Base-by-base conservation (phyloP, 2,797 vertebrate genomes). In the Buphagus erythrorhynchus region DNA sequence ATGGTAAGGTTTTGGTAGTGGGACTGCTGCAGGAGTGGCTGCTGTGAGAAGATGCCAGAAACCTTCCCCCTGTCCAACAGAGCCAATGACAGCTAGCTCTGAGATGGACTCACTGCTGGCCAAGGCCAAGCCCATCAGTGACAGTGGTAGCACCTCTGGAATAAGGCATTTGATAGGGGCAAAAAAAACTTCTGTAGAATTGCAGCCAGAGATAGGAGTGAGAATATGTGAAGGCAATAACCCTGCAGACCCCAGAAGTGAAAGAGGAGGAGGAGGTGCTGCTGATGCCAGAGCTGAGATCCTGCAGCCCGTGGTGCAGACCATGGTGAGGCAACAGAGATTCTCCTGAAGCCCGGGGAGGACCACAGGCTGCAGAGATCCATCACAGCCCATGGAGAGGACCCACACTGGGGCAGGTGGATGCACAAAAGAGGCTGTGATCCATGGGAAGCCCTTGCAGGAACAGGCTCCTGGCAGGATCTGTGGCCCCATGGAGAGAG, bases 41-140 rank as follows among this genome's bases (percentile, higher is more conserved):
- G 55, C 55, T 82, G 55, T 55, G 55, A 62, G 48, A 36, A 62
- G 35, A 11, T 28, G 22, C 31, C 26, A 28, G 69, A 55, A 88
- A 36, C 8, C 5, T 36, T 17, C 16, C 11, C 14, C 5, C 1
- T 4, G 9, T 49, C 28, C 0, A 1, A n/a, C 26, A 61, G 26
- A 49, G 42, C 16, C 31, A 48, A 3, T 5, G 13, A 20, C 16
- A 75, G 36, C 11, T 8, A 42, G 35, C 16, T 88, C 35, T 52
- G 33, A 36, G 55, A 21, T 7, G 9, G 22, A 55, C 22, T 11
- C 19, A 10, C 62, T 62, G 71, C 62, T 62, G 48, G 19, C 35
- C 62, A 48, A 35, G 18, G 11, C 9, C 40, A 55, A 49, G 35
- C 19, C 26, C n/a, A n/a, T 14, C 35, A 40, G 33, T 42, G 48